Evolutionary conservation across 1,140 invertebrate species (phyloP).

Genomic region (Drosophila mauritiana): DNA sequence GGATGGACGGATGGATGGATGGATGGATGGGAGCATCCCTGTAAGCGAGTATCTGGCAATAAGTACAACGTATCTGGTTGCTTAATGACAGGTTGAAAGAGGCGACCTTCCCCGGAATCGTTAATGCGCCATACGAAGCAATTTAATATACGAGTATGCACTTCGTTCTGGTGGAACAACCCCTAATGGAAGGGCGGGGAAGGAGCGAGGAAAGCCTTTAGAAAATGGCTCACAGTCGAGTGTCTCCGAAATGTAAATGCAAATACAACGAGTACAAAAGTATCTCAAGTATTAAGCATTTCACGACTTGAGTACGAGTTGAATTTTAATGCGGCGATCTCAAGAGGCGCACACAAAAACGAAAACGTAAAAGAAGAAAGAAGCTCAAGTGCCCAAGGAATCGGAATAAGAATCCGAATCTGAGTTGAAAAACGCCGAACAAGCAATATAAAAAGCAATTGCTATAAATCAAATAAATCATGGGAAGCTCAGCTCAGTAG

Average conservation of each 20-base stretch:
- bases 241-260: slow-evolving; percentile 55
- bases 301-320: slow-evolving; percentile 65
- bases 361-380: slow-evolving; percentile 24
- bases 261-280: slow-evolving; percentile 66
- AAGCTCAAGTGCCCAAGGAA: slow-evolving; percentile 41
- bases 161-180: slow-evolving; percentile 34
- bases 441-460: slow-evolving; percentile 62
- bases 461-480: slow-evolving; percentile 71
- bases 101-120: slow-evolving; percentile 26
- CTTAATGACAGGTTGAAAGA: slow-evolving; percentile 69
- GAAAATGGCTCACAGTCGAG: slow-evolving; percentile 40
- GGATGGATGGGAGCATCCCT: background rate
- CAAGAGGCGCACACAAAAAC: slow-evolving; percentile 36
- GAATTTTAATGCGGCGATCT: slow-evolving; percentile 72
- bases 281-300: slow-evolving; percentile 76
- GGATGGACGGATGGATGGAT: background rate
- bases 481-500: slow-evolving; percentile 23
- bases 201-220: slow-evolving; percentile 49
- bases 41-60: slow-evolving; percentile 9
- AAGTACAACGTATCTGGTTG: slow-evolving; percentile 31
- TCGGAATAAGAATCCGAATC: slow-evolving; percentile 31
- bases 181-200: slow-evolving; percentile 51
- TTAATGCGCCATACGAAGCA: slow-evolving; percentile 73
- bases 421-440: slow-evolving; percentile 39
- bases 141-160: slow-evolving; percentile 64